Evolutionary conservation across 1,140 invertebrate species (phyloP), one percentile per base, ranked within the genome.

Genomic region (Wasmannia auropunctata): DNA sequence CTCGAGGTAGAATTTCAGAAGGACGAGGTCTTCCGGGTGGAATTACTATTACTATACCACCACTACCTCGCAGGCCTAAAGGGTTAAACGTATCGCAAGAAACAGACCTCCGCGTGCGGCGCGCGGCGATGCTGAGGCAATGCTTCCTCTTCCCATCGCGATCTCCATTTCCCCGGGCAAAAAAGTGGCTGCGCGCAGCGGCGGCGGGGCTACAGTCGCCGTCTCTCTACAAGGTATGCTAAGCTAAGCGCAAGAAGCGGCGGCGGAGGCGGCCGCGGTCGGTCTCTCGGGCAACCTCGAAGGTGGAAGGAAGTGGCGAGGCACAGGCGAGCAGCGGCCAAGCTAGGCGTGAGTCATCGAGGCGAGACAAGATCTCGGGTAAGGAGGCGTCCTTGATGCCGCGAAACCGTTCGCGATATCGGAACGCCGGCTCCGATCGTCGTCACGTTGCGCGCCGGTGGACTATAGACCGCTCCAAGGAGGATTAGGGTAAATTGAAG

Each of bases 341-440:
- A 58, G 90, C 90, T 92, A 93, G 91, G 91, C 92, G 91, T 93
- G 93, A 93, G 93, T 93, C 93, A 93, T 93, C 92, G 87, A 74
- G 85, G 79, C 65, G 87, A 93, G 92, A 93, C 91, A 93, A 93
- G 93, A 93, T 93, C 92, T 91, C 92, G 89, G 80, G 91, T 93
- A 93, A 93, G 91, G 92, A 93, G 90, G 92, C 92, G 93, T 92
- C 93, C 93, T 93, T 93, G 92, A 91, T 92, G 91, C 90, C 86
- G 90, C 92, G 80, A 92, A 93, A 93, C 91, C 91, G 91, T 93
- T 91, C 86, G 90, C 91, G 92, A 93, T 92, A 93, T 93, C 91
- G 90, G 86, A 89, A 92, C 88, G 91, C 85, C 86, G 31, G 65
- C 81, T 88, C 72, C 88, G 88, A 87, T 93, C 89, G 86, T 90